Evolutionary conservation across 2,888 invertebrate genomes (phyloP).

Genomic region (Lingula anatina): DNA sequence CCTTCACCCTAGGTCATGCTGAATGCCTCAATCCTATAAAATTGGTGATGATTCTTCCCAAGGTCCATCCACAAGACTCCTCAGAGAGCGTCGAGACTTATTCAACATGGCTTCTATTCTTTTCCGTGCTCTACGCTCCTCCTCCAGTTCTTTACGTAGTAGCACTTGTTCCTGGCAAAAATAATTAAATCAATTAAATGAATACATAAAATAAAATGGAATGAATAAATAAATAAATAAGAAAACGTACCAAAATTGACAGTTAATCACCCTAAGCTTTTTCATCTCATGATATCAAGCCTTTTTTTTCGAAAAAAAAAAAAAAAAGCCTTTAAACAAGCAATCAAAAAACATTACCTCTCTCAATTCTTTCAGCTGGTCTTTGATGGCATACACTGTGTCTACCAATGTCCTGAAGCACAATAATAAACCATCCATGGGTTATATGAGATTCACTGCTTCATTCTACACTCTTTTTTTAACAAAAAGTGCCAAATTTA

Average conservation of each 20-base stretch:
- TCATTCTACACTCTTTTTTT: no score
- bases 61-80: conserved; percentile 8
- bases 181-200: conserved; percentile 1
- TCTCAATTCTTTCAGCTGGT: conserved; percentile 66
- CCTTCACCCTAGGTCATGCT: no score
- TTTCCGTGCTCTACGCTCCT: conserved; percentile 61
- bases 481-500: no score
- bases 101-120: conserved; percentile 52
- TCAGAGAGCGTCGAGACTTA: conserved; percentile 33
- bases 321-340: neutral
- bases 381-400: conserved; percentile 71
- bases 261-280: no score
- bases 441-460: no score
- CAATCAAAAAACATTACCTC: conserved; percentile 53
- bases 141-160: conserved; percentile 60
- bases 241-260: no score
- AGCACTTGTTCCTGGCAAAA: conserved; percentile 42
- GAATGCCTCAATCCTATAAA: no score
- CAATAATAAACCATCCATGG: conserved; percentile 5
- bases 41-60: no score
- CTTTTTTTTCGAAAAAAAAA: conserved; percentile 20
- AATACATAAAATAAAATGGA: neutral
- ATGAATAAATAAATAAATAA: conserved; percentile 57
- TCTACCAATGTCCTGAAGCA: conserved; percentile 66
- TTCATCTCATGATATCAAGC: no score